A percentile compares a stretch with the other conserved stretches of the same genome.
These are phyloP conservation scores for Panurus biarmicus DNA, from an alignment of 2,113 vertebrate species.

Conservation along the genomic window DNA sequence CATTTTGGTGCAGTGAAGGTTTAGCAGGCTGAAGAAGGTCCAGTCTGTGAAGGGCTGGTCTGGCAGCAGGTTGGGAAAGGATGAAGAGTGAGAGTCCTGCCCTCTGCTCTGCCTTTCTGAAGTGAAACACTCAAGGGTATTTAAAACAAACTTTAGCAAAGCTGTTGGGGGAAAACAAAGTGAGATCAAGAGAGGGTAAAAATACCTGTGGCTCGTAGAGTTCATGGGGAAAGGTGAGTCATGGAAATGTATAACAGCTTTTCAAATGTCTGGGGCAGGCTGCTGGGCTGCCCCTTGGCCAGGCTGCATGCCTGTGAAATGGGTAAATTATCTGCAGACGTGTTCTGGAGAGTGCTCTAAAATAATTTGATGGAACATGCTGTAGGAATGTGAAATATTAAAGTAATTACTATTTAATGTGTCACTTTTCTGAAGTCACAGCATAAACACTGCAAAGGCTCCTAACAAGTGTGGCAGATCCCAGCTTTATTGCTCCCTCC, in stretches of 20 bases:
- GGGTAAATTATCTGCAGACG: background rate
- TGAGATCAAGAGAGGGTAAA: background rate
- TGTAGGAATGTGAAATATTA: background rate
- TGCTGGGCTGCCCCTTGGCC: background rate
- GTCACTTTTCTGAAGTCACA: background rate
- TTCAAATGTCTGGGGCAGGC: background rate
- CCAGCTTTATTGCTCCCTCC: background rate
- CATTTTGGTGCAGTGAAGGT: background rate
- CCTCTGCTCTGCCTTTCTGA: background rate
- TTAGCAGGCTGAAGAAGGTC: background rate
- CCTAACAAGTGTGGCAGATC: background rate
- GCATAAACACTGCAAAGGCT: background rate
- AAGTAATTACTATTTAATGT: background rate
- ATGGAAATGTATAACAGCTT: background rate
- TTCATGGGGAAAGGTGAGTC: background rate
- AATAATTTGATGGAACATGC: background rate
- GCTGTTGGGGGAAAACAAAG: background rate
- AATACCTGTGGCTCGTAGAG: background rate
- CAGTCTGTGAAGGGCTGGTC: background rate
- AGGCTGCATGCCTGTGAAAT: background rate
- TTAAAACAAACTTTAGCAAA: background rate
- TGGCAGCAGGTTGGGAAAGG: background rate
- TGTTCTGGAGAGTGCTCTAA: background rate
- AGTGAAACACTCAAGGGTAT: background rate
- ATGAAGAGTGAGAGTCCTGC: background rate